phyloP scores from a whole-genome alignment of 2,888 invertebrate genomes.

The Agonopterix arenella region DNA sequence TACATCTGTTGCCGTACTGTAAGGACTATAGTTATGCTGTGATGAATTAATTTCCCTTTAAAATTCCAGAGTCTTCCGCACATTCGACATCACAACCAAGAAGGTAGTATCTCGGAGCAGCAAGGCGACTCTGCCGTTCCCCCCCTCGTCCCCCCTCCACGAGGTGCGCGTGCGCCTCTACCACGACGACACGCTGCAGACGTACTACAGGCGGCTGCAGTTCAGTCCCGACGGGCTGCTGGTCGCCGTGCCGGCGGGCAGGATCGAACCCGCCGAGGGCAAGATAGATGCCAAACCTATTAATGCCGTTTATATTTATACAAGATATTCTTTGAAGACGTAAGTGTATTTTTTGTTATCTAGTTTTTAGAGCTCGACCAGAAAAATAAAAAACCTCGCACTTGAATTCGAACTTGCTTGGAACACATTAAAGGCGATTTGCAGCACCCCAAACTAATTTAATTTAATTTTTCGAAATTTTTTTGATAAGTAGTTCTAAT shows the following conservation, averaged over 20 bases:
- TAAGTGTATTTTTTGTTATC: too few species aligned
- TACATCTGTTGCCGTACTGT: too few species aligned
- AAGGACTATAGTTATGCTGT: too few species aligned
- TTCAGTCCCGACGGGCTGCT: slow-evolving; percentile 96
- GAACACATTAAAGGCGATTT: too few species aligned
- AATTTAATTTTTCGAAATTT: too few species aligned
- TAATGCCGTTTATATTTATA: slow-evolving; percentile 77
- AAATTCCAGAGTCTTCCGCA: slow-evolving; percentile 78
- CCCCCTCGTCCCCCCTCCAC: slow-evolving; percentile 75
- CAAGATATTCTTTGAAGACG: slow-evolving; percentile 78
- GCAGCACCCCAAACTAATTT: too few species aligned
- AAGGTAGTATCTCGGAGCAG: slow-evolving; percentile 81
- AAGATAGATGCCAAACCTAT: slow-evolving; percentile 77
- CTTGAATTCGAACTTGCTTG: too few species aligned
- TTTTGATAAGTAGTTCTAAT: too few species aligned
- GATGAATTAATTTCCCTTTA: too few species aligned
- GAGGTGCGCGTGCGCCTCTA: slow-evolving; percentile 83
- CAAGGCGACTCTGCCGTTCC: slow-evolving; percentile 77
- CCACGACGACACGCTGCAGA: slow-evolving; percentile 95
- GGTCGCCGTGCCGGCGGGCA: slow-evolving; percentile 93
- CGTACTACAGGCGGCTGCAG: slow-evolving; percentile 92
- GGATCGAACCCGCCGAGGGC: slow-evolving; percentile 81
- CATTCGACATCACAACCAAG: slow-evolving; percentile 81
- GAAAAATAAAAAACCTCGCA: too few species aligned
- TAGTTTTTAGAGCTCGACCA: too few species aligned